Evolutionary conservation across 2,888 invertebrate genomes (phyloP).

Genomic region (Myathropa florea): DNA sequence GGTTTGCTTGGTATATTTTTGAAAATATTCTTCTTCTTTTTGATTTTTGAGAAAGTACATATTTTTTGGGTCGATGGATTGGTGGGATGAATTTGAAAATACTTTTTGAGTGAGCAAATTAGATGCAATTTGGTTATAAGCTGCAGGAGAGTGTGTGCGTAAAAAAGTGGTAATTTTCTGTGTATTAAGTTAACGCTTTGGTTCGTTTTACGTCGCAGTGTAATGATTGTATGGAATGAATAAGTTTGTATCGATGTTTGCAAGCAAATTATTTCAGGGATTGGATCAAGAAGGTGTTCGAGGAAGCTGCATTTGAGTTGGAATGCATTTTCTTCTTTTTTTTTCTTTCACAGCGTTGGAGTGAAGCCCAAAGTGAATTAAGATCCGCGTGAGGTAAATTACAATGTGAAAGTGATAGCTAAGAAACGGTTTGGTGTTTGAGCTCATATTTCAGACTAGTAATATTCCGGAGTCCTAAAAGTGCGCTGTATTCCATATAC

Average conservation of each 20-base stretch:
- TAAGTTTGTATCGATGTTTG: background rate
- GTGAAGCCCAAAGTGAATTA: no score
- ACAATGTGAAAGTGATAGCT: no score
- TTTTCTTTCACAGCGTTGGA: background rate
- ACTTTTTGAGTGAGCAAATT: background rate
- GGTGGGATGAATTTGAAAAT: conserved; percentile 49
- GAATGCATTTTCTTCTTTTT: background rate
- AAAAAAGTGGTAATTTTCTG: background rate
- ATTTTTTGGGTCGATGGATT: conserved; percentile 1
- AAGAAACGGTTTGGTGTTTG: no score
- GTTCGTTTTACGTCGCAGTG: background rate
- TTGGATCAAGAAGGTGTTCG: background rate
- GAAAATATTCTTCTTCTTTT: background rate
- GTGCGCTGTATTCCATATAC: no score
- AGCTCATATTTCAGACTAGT: no score
- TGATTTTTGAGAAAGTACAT: background rate
- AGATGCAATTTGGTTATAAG: background rate
- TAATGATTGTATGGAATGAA: background rate
- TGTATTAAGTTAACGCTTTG: background rate
- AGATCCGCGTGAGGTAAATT: no score
- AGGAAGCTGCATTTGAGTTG: background rate
- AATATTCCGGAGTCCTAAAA: no score
- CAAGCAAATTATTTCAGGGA: background rate
- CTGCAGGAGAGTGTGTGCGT: background rate
- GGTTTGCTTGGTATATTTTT: conserved; percentile 3